Conservation (phyloP, 1,140 invertebrate species). For the Trachelipus rathkii region DNA sequence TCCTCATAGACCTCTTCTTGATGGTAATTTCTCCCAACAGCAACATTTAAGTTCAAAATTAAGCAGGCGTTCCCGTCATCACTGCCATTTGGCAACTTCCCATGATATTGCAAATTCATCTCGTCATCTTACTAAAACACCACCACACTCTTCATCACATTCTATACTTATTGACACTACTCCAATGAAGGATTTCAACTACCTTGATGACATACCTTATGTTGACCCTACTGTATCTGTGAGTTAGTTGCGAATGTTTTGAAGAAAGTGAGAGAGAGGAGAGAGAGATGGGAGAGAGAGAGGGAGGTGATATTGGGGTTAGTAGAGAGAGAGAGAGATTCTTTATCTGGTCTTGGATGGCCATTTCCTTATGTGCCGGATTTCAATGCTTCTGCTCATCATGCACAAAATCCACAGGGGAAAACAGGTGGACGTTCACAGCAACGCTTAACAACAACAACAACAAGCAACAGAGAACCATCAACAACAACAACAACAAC, state of each 20-base stretch:
- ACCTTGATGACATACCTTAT: constrained; percentile 35
- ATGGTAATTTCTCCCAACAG: constrained; percentile 37
- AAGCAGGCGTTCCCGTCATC: constrained; percentile 33
- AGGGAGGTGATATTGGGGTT: constrained; percentile 10
- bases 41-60: constrained; percentile 25
- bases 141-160: constrained; percentile 29
- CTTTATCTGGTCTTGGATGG: not conserved
- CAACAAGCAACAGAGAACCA: no score
- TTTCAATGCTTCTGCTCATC: no score
- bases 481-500: no score
- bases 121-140: constrained; percentile 28
- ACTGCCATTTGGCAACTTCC: constrained; percentile 37
- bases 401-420: constrained; percentile 30
- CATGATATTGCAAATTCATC: constrained; percentile 36
- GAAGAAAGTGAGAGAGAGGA: constrained; percentile 67
- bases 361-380: no score
- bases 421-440: constrained; percentile 35
- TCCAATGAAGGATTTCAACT: constrained; percentile 27
- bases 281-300: no score
- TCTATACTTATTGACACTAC: constrained; percentile 32
- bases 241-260: constrained; percentile 85
- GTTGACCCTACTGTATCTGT: constrained; percentile 51
- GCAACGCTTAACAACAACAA: no score
- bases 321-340: not conserved
- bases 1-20: constrained; percentile 46